Base-by-base conservation (phyloP, 1,140 invertebrate genomes). In the Drosophila murphyi region DNA sequence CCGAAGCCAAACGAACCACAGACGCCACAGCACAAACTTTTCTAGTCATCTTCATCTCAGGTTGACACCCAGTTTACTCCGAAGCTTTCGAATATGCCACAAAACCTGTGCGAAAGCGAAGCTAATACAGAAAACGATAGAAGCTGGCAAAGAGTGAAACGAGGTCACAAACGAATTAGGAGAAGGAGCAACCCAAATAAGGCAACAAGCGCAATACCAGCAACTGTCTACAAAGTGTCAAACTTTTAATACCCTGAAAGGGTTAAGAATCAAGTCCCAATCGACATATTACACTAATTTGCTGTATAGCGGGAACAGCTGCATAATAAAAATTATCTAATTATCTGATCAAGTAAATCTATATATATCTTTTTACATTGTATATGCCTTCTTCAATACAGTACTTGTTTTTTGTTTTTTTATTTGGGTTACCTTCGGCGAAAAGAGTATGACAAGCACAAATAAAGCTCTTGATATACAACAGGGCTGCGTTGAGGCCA, bases 141-240 rank as follows among this genome's bases (percentile, higher is more conserved):
- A 34, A 37, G 39, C 41, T 45, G 62, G 29, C 32, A 37, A 35
- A 37, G 28, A 41, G 45, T 39, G 50, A 76, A 69, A 82, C 72
- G 76, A 72, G 47, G 60, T 76, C 80, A 76, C 85, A 88, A 88
- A 88, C 85, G 89, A 88, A 88, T 88, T 89, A 88, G 85, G 72
- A 85, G 85, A 89, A 89, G 80, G 81, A 88, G 83, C 68, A 74
- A 69, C 62, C 62, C 72, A 71, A 88, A 88, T 71, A 88, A 74
- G 67, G 88, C 71, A 76, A 55, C 61, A 74, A 41, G 55, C 4
- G 5, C 3, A 5, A 31, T 20, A 20, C 20, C 20, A 20, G 32
- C 29, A 28, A 47, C 10, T 43, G 31, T 3, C 20, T 47, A 8
- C 4, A 35, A 20, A 29, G 6, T 35, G 64, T 0, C 55, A 35